These are phyloP conservation scores for Marisa cornuarietis DNA, from an alignment of 1,140 invertebrate species.

Conservation along the genomic window DNA sequence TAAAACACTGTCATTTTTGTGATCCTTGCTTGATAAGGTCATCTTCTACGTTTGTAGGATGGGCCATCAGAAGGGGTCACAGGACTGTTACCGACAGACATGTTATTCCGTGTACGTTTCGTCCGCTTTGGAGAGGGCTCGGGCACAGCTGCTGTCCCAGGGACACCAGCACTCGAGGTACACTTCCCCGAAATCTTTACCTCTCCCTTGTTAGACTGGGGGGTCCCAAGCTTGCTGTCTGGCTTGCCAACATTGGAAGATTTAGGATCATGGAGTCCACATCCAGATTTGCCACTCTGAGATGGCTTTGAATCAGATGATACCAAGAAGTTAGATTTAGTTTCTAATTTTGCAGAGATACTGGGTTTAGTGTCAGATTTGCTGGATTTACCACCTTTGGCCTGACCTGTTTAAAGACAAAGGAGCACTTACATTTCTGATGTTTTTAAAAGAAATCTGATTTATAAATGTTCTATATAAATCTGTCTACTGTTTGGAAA, in stretches of 20 bases:
- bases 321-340: not conserved
- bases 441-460: not conserved
- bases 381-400: constrained; percentile 16
- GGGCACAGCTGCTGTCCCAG: constrained; percentile 34
- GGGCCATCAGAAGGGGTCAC: constrained; percentile 48
- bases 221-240: not conserved
- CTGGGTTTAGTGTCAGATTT: constrained; percentile 9
- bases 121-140: constrained; percentile 56
- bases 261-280: too few species aligned
- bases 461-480: too few species aligned
- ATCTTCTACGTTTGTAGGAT: constrained; percentile 40
- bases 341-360: not conserved
- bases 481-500: not conserved
- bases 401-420: not conserved
- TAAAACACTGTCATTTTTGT: not conserved
- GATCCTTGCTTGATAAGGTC: constrained; percentile 4
- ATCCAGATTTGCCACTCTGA: not conserved
- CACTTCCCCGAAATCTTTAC: not conserved
- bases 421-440: not conserved
- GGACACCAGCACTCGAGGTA: not conserved
- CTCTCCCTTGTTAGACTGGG: not conserved
- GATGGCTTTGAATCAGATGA: not conserved
- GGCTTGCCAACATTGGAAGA: not conserved
- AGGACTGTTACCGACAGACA: constrained; percentile 46
- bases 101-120: constrained; percentile 54